Evolutionary conservation across 1,140 invertebrate species (phyloP).

Genomic region (Orius laevigatus): DNA sequence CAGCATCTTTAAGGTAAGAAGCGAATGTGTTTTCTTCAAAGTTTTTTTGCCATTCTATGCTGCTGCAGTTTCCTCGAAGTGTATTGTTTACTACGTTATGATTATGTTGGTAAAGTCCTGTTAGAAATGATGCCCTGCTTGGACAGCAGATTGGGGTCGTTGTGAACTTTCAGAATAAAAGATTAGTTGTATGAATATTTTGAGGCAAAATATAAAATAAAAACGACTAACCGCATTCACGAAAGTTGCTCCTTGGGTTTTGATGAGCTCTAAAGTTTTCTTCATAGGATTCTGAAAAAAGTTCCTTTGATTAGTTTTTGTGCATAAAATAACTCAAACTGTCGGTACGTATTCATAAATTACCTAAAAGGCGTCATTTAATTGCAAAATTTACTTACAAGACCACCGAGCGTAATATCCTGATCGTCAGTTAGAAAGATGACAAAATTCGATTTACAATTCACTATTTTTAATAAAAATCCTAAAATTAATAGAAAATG

Average conservation of each 20-base stretch:
- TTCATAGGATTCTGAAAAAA: constrained; percentile 47
- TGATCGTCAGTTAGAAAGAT: constrained; percentile 75
- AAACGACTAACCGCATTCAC: constrained; percentile 47
- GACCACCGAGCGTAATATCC: constrained; percentile 55
- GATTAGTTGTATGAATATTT: constrained; percentile 1
- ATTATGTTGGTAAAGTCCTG: constrained; percentile 73
- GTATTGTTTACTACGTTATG: constrained; percentile 64
- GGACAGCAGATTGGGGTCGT: constrained; percentile 77
- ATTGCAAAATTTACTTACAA: constrained; percentile 36
- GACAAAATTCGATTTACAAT: constrained; percentile 59
- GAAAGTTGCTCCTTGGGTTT: constrained; percentile 45
- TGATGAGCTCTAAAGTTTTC: constrained; percentile 42
- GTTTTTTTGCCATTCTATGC: constrained; percentile 41
- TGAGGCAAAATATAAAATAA: constrained; percentile 7
- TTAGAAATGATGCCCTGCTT: constrained; percentile 69
- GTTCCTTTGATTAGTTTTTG: background rate
- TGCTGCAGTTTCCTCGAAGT: constrained; percentile 55
- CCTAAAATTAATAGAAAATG: too few relatives aligned
- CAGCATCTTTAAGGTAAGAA: constrained; percentile 38
- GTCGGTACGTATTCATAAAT: background rate
- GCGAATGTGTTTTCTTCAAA: constrained; percentile 52
- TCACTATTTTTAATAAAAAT: too few relatives aligned
- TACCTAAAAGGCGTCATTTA: background rate
- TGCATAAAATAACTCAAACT: background rate
- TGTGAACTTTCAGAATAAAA: constrained; percentile 50